Evolutionary conservation across 1,140 invertebrate genomes (phyloP).

Genomic region (Caenorhabditis brenneri): DNA sequence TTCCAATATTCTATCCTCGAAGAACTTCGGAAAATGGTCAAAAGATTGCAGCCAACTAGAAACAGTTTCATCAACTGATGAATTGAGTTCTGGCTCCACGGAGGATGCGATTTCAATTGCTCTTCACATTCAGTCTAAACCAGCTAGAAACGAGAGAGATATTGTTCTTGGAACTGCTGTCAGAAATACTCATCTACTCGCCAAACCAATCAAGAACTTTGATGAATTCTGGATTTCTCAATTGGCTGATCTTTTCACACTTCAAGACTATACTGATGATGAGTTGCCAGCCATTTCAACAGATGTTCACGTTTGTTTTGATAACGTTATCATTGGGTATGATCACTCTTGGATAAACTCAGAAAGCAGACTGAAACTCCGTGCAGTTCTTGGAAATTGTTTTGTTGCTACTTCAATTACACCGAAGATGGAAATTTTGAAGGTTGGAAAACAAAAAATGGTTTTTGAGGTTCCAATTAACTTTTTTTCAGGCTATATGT

Average conservation of each 20-base stretch:
- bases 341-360: conserved; percentile 50
- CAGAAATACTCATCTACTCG: neutral
- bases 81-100: conserved; percentile 5
- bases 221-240: conserved; percentile 59
- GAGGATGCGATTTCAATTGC: conserved; percentile 45
- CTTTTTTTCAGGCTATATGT: neutral
- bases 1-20: neutral
- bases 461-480: neutral
- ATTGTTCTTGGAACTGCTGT: conserved; percentile 21
- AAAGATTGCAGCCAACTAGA: conserved; percentile 30
- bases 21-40: conserved; percentile 44
- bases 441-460: neutral
- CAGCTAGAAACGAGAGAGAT: conserved; percentile 41
- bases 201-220: conserved; percentile 10
- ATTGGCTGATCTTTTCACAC: conserved; percentile 85
- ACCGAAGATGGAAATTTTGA: conserved; percentile 43
- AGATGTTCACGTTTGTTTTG: conserved; percentile 86
- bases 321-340: conserved; percentile 87
- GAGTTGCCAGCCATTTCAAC: conserved; percentile 84
- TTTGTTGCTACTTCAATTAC: conserved; percentile 45
- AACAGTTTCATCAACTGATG: neutral
- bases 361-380: conserved; percentile 27
- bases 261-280: conserved; percentile 88
- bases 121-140: conserved; percentile 39
- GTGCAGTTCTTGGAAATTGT: conserved; percentile 36